Base-by-base conservation (phyloP, 1,140 invertebrate species). In the Pectinophora gossypiella region DNA sequence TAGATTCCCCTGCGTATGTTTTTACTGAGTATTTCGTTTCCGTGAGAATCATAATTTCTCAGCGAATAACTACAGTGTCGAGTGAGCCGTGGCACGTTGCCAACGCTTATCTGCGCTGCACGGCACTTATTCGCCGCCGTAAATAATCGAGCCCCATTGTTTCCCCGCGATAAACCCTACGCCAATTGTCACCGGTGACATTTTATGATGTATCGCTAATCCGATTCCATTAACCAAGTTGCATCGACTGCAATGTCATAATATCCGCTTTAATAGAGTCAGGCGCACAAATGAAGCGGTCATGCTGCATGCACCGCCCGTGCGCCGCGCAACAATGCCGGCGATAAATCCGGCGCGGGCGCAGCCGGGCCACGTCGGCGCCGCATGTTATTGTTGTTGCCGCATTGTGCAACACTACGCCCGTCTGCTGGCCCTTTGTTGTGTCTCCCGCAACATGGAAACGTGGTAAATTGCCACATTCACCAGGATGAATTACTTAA, bases 391-490 rank as follows among this genome's bases (percentile, higher is more conserved):
- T 44, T 55, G 59, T 64, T 69, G 56, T 71, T 64, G 43, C 36
- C 32, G 23, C 43, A 70, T 68, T 72, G 68, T 71, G 61, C 56
- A 60, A 63, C 51, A 38, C 54, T 56, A 19, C 51, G 51, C 51
- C 60, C 56, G 55, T 60, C 65, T 64, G 56, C 58, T 51, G 58
- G 40, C 55, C 53, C 67, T 65, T 68, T 72, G 59, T 70, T 68
- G 67, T 66, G 67, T 63, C 67, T 62, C 59, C 52, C 48, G 35
- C 59, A 36, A 59, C 58, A 46, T 57, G 54, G 56, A 57, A 52
- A 59, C 59, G 43, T 51, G 54, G 51, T 61, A 57, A 61, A 70
- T 72, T 71, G 69, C 55, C 59, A 65, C 66, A 65, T 72, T 65
- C 63, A 63, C 54, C 50, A 48, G 60, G 54, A 61, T 57, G 51